phyloP scores from a whole-genome alignment of 2,113 vertebrate genomes.

The Callocephalon fimbriatum region DNA sequence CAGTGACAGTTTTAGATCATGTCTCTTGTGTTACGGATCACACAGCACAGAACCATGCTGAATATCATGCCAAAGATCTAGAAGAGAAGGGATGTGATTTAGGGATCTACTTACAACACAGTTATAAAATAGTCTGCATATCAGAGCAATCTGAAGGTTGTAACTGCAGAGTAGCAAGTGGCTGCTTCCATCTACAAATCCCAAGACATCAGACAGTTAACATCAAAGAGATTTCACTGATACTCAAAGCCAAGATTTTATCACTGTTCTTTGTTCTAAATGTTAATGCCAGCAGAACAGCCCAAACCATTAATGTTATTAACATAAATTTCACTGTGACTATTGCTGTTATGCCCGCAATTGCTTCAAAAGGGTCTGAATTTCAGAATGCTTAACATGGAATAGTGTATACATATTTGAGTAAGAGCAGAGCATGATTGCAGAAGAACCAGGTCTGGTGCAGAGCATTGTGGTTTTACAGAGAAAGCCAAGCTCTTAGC shows the following conservation, averaged over 20 bases:
- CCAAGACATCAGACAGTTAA: background rate
- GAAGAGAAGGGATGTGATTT: conserved; percentile 65
- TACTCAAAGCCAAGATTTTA: background rate
- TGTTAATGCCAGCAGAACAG: background rate
- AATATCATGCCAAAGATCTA: conserved; percentile 99
- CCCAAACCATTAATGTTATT: background rate
- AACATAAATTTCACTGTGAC: background rate
- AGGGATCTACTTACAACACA: conserved; percentile 10
- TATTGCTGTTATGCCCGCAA: background rate
- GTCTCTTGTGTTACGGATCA: conserved; percentile 91
- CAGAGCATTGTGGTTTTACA: background rate
- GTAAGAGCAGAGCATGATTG: background rate
- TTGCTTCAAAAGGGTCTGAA: background rate
- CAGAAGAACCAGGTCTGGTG: background rate
- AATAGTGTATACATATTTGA: background rate
- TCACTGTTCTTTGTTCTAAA: background rate
- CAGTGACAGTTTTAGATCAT: conserved; percentile 82
- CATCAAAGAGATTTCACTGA: background rate
- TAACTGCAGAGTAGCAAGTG: background rate
- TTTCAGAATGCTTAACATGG: background rate
- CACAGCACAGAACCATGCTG: conserved; percentile 98
- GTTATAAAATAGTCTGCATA: background rate
- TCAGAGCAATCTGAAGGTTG: background rate
- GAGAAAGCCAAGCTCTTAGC: background rate
- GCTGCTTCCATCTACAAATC: background rate